phyloP scores from a whole-genome alignment of 1,140 invertebrate species.

The Anoplolepis gracilipes region DNA sequence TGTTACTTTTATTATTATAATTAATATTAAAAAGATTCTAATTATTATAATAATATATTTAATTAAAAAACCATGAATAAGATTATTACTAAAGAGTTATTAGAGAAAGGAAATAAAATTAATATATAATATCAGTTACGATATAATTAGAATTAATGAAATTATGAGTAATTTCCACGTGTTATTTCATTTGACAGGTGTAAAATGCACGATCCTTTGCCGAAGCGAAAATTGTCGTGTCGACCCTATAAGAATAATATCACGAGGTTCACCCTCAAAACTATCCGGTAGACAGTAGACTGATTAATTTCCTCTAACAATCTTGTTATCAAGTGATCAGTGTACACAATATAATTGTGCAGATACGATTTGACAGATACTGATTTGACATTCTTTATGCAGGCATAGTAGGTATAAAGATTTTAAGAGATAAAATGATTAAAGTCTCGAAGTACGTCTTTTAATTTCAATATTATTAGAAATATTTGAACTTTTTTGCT shows the following conservation, averaged over 20 bases:
- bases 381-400: neutral
- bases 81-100: neutral
- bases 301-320: conserved; percentile 52
- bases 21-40: neutral
- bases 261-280: conserved; percentile 47
- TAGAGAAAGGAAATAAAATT: neutral
- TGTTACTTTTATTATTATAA: neutral
- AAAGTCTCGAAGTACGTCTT: neutral
- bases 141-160: conserved; percentile 17
- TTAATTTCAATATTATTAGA: too few species aligned
- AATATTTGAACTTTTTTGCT: too few species aligned
- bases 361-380: neutral
- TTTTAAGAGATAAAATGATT: neutral
- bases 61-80: neutral
- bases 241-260: conserved; percentile 52
- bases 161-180: neutral
- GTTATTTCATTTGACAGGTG: conserved; percentile 56
- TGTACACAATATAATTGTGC: conserved; percentile 4
- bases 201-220: conserved; percentile 58
- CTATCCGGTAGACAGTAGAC: conserved; percentile 49
- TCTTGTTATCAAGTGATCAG: neutral
- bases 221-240: conserved; percentile 68
- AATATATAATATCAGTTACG: neutral
- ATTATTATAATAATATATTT: neutral
- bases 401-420: neutral